Conservation (phyloP, 1,140 invertebrate species). For the roundworm (Caenorhabditis elegans) region DNA sequence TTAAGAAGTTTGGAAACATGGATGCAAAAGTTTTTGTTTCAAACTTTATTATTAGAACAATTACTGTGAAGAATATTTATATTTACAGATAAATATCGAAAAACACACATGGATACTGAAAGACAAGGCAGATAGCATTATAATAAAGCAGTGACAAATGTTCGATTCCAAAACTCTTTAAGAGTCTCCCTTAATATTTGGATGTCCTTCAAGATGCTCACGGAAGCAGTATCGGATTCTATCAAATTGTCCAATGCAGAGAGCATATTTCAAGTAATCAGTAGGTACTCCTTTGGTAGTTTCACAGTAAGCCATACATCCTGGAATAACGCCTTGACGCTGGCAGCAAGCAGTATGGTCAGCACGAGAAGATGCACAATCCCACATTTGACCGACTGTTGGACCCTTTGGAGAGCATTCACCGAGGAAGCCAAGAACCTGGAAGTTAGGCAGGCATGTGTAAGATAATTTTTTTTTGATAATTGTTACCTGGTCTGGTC, state of each 20-base stretch:
- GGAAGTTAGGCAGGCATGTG: neutral
- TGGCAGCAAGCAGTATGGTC: constrained; percentile 47
- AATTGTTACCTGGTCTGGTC: constrained; percentile 56
- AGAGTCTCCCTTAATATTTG: constrained; percentile 64
- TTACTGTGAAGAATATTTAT: neutral
- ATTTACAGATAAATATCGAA: neutral
- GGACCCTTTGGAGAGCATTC: constrained; percentile 51
- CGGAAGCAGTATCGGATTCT: constrained; percentile 64
- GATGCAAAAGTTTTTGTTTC: neutral
- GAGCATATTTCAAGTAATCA: constrained; percentile 63
- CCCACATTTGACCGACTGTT: constrained; percentile 52
- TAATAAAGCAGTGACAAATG: no score
- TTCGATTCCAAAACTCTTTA: constrained; percentile 32
- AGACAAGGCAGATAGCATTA: neutral
- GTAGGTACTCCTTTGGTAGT: constrained; percentile 66
- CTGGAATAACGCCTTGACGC: constrained; percentile 41
- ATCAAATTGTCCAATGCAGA: constrained; percentile 62
- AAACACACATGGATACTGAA: neutral
- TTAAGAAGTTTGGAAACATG: no score
- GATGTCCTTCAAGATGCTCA: constrained; percentile 57
- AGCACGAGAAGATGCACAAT: constrained; percentile 48
- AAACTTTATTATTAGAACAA: constrained; percentile 25
- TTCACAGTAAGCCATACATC: constrained; percentile 59
- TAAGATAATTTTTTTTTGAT: no score
- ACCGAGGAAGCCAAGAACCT: constrained; percentile 57